Evolutionary conservation across 2,888 invertebrate genomes (phyloP).

Genomic region (Onthophagus sagittarius): DNA sequence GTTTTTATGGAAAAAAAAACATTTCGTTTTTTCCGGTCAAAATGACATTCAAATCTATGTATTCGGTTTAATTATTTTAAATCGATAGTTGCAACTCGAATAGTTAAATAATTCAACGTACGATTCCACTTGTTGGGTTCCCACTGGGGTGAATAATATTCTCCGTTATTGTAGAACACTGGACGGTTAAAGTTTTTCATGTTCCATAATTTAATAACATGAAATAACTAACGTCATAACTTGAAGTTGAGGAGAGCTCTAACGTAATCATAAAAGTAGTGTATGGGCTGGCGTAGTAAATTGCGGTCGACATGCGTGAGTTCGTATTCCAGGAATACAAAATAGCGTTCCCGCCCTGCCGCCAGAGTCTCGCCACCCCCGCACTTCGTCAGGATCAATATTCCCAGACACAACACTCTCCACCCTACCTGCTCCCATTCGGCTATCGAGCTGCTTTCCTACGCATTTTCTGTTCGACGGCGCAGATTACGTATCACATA

Average conservation of each 20-base stretch:
- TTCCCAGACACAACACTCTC: slow-evolving; percentile 50
- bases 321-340: neutral
- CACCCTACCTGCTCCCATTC: slow-evolving; percentile 26
- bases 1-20: neutral
- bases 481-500: neutral
- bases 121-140: neutral
- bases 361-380: slow-evolving; percentile 44
- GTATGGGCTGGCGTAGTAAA: neutral
- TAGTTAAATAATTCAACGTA: neutral
- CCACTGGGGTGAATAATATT: neutral
- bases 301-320: neutral
- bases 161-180: neutral
- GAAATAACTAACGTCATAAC: neutral
- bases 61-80: neutral
- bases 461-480: neutral
- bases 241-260: neutral
- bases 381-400: slow-evolving; percentile 59
- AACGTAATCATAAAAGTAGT: neutral
- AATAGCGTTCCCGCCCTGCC: neutral
- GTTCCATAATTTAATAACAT: neutral
- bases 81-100: neutral
- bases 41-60: too few species aligned
- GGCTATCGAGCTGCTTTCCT: slow-evolving; percentile 19
- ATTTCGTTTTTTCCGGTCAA: neutral
- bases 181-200: neutral